Base-by-base conservation (phyloP, 2,888 invertebrate genomes). In the Caenorhabditis sp. region DNA sequence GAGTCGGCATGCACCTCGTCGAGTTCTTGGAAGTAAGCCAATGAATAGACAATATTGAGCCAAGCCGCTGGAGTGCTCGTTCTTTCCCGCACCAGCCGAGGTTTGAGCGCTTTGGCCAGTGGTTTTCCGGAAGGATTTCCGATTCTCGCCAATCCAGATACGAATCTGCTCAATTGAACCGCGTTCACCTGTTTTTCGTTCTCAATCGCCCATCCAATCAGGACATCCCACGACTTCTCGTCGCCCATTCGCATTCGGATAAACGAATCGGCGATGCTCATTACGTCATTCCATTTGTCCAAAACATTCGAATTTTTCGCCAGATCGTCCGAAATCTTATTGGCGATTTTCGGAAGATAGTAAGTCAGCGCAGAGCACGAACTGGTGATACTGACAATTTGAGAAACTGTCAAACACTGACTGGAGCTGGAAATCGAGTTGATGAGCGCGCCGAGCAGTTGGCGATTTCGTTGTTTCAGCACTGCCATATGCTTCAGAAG, bases 1-100 rank as follows among this genome's bases (percentile, higher is more conserved):
- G 78, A 73, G 24, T 78, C 78, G 0, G 73, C 78, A 11, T 48
- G 58, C 30, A 5, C 37, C 45, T 13, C 62, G 22, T 71, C 68
- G 7, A 77, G 62, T 35, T 72, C 62, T 61, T 76, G 53, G 32
- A 76, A 76, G 22, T 65, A 76, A 1, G 76, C 76, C 20, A 76
- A 41, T 0, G 76, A 71, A 26, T 71, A 52, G 9, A 77, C 35
- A 6, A 37, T 68, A 32, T 72, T 72, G 11, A 77, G 61, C 77
- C 77, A 77, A 2, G 41, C 35, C 0, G 24, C 26, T 2, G 68
- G 48, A 20, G 22, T 45, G 0, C 11, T 15, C 1, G 37, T 13
- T 45, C 30, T 70, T 13, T 37, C 48, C 20, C 30, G 30, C 7
- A 43, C 20, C 15, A 75, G 20, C 17, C 20, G 35, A 3, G 62